Conservation (phyloP, 2,797 vertebrate genomes). For the Vultur gryphus region DNA sequence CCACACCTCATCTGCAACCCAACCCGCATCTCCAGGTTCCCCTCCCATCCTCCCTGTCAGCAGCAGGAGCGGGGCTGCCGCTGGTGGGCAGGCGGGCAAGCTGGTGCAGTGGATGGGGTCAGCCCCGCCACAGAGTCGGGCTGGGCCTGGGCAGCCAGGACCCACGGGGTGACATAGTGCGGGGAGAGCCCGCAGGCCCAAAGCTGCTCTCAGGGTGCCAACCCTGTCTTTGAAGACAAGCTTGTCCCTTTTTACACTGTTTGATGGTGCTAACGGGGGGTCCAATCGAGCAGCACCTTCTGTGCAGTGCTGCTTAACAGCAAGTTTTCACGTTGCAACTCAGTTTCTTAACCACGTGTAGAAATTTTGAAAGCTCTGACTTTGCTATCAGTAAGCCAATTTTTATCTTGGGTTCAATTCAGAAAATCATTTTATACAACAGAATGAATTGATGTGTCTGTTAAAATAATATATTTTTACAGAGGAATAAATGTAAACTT, state of each 20-base stretch:
- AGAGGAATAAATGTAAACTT: not conserved
- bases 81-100: rapidly evolving
- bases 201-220: not conserved
- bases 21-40: not conserved
- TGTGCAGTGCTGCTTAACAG: not conserved
- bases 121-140: not conserved
- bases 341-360: not conserved
- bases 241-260: not conserved
- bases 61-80: not conserved
- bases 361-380: not conserved
- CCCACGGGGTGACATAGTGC: rapidly evolving
- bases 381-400: not conserved
- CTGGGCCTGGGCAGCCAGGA: not conserved
- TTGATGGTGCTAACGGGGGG: not conserved
- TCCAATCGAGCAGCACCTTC: not conserved
- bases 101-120: not conserved
- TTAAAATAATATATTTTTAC: not conserved
- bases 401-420: not conserved
- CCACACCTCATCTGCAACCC: not conserved
- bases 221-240: not conserved
- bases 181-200: not conserved
- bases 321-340: not conserved
- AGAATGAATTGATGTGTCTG: not conserved
- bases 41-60: not conserved
- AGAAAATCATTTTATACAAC: not conserved